Conservation (phyloP, 2,888 invertebrate genomes). For the Bombyx huttoni region DNA sequence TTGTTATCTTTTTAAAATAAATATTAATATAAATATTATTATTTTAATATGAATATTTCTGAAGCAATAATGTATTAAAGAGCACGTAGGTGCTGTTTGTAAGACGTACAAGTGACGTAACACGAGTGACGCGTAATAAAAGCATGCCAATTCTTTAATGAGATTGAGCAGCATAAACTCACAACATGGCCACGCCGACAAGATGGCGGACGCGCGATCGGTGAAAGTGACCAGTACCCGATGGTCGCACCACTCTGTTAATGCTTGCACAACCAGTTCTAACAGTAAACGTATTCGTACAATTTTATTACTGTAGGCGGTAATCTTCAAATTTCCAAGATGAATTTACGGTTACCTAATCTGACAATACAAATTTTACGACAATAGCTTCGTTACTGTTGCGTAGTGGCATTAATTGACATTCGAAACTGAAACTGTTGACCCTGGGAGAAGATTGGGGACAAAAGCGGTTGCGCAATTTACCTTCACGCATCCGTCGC, state of each 20-base stretch:
- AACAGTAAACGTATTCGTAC: conserved; percentile 15
- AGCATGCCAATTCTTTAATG: conserved; percentile 40
- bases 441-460: conserved; percentile 21
- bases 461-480: conserved; percentile 16
- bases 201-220: conserved; percentile 62
- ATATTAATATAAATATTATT: no score
- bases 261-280: conserved; percentile 35
- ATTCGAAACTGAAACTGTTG: conserved; percentile 13
- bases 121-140: conserved; percentile 28
- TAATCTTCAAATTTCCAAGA: neutral
- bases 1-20: no score
- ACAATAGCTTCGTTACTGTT: neutral
- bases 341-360: neutral
- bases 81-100: neutral
- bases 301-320: neutral
- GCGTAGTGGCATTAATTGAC: neutral
- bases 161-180: conserved; percentile 27
- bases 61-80: no score
- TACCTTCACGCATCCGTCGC: conserved; percentile 15
- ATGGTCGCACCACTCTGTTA: conserved; percentile 27
- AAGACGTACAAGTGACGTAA: conserved; percentile 20
- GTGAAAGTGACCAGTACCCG: conserved; percentile 59
- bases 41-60: no score
- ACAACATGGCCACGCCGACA: conserved; percentile 41
- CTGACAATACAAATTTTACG: neutral